These are phyloP conservation scores for Galeopsomyia nigrocyanea DNA, from an alignment of 2,888 invertebrate genomes.

Conservation along the genomic window DNA sequence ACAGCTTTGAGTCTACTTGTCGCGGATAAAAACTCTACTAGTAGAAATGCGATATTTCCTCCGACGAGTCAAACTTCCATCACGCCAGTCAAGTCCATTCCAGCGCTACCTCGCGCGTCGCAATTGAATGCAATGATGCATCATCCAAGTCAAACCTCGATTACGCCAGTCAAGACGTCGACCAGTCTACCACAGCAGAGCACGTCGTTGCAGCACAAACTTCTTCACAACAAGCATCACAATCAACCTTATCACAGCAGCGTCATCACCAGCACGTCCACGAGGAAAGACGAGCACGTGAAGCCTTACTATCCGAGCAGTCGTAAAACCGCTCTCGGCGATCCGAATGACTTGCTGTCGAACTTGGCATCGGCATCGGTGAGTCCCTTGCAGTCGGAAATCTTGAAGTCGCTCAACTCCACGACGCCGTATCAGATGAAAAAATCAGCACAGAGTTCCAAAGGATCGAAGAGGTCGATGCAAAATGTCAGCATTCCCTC, in stretches of 20 bases:
- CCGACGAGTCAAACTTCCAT: constrained; percentile 12
- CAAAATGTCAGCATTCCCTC: too few relatives aligned
- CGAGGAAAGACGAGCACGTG: constrained; percentile 55
- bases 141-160: neutral
- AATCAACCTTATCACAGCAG: constrained; percentile 50
- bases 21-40: neutral
- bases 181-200: neutral
- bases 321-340: neutral
- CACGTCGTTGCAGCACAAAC: constrained; percentile 60
- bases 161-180: neutral
- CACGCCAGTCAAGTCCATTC: neutral
- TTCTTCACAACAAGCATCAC: constrained; percentile 62
- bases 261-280: constrained; percentile 28
- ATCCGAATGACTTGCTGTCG: too few relatives aligned
- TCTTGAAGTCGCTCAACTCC: too few relatives aligned
- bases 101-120: too few relatives aligned
- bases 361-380: too few relatives aligned
- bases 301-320: constrained; percentile 8
- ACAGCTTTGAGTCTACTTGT: neutral
- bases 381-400: too few relatives aligned
- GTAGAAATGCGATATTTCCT: neutral
- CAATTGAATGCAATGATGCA: too few relatives aligned
- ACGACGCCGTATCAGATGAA: too few relatives aligned
- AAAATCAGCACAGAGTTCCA: too few relatives aligned
- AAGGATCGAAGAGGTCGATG: too few relatives aligned